Conservation (phyloP, 2,113 vertebrate genomes). For the Aix galericulata region DNA sequence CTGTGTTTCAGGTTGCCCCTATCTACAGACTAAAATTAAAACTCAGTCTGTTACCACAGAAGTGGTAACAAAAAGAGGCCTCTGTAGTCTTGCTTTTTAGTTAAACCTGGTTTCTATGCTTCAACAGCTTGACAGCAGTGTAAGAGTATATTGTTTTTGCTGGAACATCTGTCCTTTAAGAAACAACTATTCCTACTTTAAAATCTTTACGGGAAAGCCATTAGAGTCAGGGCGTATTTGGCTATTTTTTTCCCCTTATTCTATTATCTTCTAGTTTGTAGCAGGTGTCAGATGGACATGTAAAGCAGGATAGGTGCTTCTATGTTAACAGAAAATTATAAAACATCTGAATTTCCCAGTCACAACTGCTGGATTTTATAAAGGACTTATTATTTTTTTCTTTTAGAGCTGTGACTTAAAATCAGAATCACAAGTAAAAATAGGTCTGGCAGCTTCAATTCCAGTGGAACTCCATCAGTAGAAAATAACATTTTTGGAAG, state of each 20-base stretch:
- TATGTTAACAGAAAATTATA: neutral
- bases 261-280: neutral
- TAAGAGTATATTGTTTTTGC: constrained; percentile 2
- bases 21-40: constrained; percentile 74
- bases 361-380: neutral
- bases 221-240: neutral
- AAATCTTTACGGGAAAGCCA: neutral
- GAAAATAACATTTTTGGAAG: neutral
- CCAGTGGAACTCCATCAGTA: neutral
- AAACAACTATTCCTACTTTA: neutral
- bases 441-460: neutral
- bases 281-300: neutral
- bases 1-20: constrained; percentile 66
- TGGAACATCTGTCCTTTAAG: neutral
- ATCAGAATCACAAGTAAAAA: neutral
- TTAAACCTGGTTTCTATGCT: constrained; percentile 54
- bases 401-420: neutral
- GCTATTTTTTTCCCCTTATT: neutral
- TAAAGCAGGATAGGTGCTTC: neutral
- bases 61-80: constrained; percentile 35
- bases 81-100: constrained; percentile 53
- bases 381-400: neutral
- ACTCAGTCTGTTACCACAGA: constrained; percentile 60
- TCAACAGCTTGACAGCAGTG: constrained; percentile 37
- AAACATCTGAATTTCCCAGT: neutral